A percentile compares a stretch with the other conserved stretches of the same genome.
Evolutionary conservation across 2,113 vertebrate genomes (phyloP).

Genomic region (Hyperopisus bebe): DNA sequence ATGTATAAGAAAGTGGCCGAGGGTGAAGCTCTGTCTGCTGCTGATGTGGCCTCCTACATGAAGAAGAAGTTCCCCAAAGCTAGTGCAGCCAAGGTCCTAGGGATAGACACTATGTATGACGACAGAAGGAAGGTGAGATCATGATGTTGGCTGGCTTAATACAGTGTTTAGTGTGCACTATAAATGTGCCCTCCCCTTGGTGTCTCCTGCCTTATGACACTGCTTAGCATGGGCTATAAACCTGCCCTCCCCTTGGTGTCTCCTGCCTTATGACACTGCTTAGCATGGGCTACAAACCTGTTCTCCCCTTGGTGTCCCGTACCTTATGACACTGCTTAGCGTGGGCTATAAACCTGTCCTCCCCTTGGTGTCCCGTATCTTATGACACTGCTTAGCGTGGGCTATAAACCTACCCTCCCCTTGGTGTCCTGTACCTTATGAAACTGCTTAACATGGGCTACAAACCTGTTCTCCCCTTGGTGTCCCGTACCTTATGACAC

Average conservation of each 20-base stretch:
- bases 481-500: neutral
- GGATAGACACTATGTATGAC: constrained; percentile 70
- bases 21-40: constrained; percentile 63
- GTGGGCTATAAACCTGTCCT: neutral
- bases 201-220: neutral
- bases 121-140: constrained; percentile 63
- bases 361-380: neutral
- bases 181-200: neutral
- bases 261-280: neutral
- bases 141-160: neutral
- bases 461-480: neutral
- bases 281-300: neutral
- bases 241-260: neutral
- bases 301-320: neutral
- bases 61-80: constrained; percentile 72
- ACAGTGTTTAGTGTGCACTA: neutral
- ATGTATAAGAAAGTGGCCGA: constrained; percentile 70
- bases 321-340: neutral
- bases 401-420: neutral
- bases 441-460: neutral
- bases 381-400: neutral
- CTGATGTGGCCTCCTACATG: constrained; percentile 64
- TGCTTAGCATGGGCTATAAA: neutral
- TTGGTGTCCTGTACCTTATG: neutral
- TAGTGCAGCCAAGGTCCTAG: constrained; percentile 68